These are phyloP conservation scores for Triplophysa yarkandensis DNA, from an alignment of 2,797 vertebrate species.

Conservation along the genomic window DNA sequence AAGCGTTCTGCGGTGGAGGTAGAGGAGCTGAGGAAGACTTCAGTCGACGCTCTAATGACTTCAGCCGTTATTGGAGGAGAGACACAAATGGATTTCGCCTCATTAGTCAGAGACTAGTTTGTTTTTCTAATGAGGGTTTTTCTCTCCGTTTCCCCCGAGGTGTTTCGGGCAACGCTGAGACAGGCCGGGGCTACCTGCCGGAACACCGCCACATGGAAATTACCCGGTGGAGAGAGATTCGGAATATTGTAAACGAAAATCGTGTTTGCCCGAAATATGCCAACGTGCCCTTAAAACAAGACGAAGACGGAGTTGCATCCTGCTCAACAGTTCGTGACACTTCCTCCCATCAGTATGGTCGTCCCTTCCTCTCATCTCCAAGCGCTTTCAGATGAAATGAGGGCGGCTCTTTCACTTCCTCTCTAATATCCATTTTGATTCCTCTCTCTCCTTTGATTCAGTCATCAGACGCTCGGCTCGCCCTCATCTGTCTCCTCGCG, in stretches of 20 bases:
- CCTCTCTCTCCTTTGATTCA: conserved; percentile 7
- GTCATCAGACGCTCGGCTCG: neutral
- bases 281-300: too few species aligned
- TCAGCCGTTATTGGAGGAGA: conserved; percentile 53
- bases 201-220: neutral
- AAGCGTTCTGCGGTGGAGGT: neutral
- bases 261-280: too few species aligned
- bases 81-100: conserved; percentile 55
- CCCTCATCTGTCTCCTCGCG: neutral
- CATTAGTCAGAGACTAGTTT: conserved; percentile 61
- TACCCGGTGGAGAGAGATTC: neutral
- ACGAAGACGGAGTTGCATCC: neutral
- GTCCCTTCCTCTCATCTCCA: neutral
- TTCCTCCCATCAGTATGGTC: neutral
- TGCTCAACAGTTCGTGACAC: neutral
- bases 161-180: neutral
- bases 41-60: conserved; percentile 51
- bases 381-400: neutral
- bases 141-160: conserved; percentile 2
- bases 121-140: conserved; percentile 63
- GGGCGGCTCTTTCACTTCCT: conserved; percentile 8
- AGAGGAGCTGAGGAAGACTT: neutral
- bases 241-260: too few species aligned
- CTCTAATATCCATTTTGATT: conserved; percentile 36
- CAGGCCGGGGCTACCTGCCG: conserved; percentile 5